Percentiles rank a stretch among this genome's conserved stretches.
These are phyloP conservation scores for Drosophila mayri DNA, from an alignment of 1,140 invertebrate species.

Conservation along the genomic window DNA sequence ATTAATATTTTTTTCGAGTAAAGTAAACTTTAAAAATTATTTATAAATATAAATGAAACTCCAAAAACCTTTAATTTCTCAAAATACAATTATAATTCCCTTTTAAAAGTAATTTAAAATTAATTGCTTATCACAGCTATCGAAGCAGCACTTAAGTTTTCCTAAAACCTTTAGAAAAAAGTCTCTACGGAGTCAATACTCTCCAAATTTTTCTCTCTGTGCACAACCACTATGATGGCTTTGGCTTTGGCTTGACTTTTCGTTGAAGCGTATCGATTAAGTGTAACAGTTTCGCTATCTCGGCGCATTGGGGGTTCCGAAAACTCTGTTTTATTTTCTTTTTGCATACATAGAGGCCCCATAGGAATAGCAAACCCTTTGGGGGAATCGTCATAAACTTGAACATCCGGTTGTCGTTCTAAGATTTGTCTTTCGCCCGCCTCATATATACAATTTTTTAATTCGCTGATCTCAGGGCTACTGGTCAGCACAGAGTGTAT, in stretches of 20 bases:
- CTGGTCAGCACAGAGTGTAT: slow-evolving; percentile 66
- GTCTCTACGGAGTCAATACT: accelerated
- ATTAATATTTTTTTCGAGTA: too few species aligned
- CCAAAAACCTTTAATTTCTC: accelerated
- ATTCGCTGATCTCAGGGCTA: slow-evolving; percentile 73
- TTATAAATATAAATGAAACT: background rate
- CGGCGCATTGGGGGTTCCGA: slow-evolving; percentile 33
- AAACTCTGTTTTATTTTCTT: slow-evolving; percentile 45
- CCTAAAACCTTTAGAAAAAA: accelerated
- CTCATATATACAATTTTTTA: slow-evolving; percentile 35
- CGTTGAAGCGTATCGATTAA: slow-evolving; percentile 79
- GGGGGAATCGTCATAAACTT: slow-evolving; percentile 56
- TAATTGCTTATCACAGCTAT: background rate
- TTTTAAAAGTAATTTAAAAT: background rate
- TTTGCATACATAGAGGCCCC: slow-evolving; percentile 12
- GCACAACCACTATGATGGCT: slow-evolving; percentile 39
- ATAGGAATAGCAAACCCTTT: slow-evolving; percentile 49
- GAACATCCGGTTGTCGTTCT: slow-evolving; percentile 81
- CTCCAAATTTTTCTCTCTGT: background rate
- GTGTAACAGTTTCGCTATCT: slow-evolving; percentile 58
- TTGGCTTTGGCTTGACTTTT: slow-evolving; percentile 56
- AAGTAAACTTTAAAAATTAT: background rate
- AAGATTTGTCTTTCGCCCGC: slow-evolving; percentile 53
- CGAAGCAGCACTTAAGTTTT: accelerated
- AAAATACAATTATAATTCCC: background rate